A percentile compares a stretch with the other conserved stretches of the same genome.
These are phyloP conservation scores for Platichthys flesus DNA, from an alignment of 2,113 vertebrate genomes.

Conservation along the genomic window DNA sequence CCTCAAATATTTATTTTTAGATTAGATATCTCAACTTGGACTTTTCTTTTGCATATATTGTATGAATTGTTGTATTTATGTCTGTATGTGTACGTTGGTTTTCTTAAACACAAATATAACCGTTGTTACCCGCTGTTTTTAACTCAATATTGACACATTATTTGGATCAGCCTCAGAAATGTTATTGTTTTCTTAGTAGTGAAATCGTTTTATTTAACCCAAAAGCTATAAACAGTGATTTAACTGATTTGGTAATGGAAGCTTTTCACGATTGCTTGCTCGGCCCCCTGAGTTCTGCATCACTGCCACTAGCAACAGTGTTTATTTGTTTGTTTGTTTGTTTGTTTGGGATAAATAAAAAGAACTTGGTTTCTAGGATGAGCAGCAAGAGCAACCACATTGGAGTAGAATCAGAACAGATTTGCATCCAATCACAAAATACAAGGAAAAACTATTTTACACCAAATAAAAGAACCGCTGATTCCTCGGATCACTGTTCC, in stretches of 20 bases:
- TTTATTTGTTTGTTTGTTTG: background rate
- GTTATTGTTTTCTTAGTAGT: too few species aligned
- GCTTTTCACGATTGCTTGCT: constrained; percentile 2
- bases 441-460: too few species aligned
- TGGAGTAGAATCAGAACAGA: too few species aligned
- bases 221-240: constrained; percentile 2
- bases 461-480: constrained; percentile 6
- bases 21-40: background rate
- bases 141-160: background rate
- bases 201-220: background rate
- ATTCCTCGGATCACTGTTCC: constrained; percentile 1
- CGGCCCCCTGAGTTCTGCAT: constrained; percentile 23
- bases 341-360: constrained; percentile 42
- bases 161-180: background rate
- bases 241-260: background rate
- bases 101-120: too few species aligned
- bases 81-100: too few species aligned
- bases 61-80: too few species aligned
- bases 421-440: too few species aligned
- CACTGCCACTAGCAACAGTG: constrained; percentile 39
- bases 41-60: too few species aligned
- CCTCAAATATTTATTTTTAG: background rate
- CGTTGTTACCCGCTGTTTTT: too few species aligned
- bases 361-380: background rate
- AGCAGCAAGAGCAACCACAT: background rate